Conservation (phyloP, 2,113 vertebrate species). For the Aptenodytes forsteri region DNA sequence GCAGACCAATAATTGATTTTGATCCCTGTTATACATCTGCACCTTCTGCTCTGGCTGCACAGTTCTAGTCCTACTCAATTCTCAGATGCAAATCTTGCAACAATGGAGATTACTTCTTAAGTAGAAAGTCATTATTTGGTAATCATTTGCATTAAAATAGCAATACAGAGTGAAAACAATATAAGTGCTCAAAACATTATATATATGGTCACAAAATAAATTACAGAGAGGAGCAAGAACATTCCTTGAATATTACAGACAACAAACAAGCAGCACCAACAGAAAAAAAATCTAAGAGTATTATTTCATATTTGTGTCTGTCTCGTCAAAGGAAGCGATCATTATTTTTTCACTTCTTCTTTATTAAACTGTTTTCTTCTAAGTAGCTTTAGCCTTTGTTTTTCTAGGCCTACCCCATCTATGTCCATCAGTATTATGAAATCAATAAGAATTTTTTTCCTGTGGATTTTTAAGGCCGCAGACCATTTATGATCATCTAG, state of each 20-base stretch:
- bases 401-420: neutral
- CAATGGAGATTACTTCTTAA: slow-evolving; percentile 7
- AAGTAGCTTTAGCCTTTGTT: neutral
- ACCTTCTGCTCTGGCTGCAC: neutral
- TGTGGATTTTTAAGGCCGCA: neutral
- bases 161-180: neutral
- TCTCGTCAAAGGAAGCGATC: neutral
- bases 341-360: neutral
- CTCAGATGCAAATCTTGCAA: neutral
- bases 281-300: neutral
- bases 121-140: slow-evolving; percentile 39
- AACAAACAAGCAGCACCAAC: neutral
- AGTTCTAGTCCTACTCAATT: neutral
- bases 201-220: neutral
- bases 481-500: neutral
- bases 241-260: neutral
- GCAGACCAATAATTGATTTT: neutral
- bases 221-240: neutral
- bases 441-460: neutral
- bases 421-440: neutral
- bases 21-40: neutral
- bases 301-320: neutral
- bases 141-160: slow-evolving; percentile 58
- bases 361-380: neutral
- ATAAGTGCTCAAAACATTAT: neutral